These are phyloP conservation scores for Pandemis heparana DNA, from an alignment of 2,888 invertebrate genomes.

Conservation along the genomic window DNA sequence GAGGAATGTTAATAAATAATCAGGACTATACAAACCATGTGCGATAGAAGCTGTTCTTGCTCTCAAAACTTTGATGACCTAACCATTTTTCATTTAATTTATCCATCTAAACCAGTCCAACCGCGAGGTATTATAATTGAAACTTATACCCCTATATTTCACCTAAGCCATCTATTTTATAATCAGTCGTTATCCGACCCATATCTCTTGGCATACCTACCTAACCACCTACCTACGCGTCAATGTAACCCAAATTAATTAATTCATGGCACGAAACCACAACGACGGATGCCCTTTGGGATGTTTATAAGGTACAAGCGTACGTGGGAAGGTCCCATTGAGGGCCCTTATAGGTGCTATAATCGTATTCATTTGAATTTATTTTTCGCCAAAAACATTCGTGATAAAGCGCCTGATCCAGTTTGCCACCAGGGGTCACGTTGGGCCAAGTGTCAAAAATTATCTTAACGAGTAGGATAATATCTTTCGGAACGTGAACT, in stretches of 20 bases:
- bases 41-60: too few relatives aligned
- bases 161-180: slow-evolving; percentile 50
- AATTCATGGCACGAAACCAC: slow-evolving; percentile 52
- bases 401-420: background rate
- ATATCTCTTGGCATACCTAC: slow-evolving; percentile 47
- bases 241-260: slow-evolving; percentile 52
- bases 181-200: slow-evolving; percentile 52
- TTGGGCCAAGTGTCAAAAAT: too few relatives aligned
- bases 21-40: too few relatives aligned
- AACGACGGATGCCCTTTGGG: slow-evolving; percentile 42
- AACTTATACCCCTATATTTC: slow-evolving; percentile 43
- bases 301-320: slow-evolving; percentile 28
- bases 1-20: too few relatives aligned
- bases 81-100: background rate
- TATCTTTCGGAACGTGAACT: too few relatives aligned
- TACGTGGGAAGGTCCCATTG: slow-evolving; percentile 14
- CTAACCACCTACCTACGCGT: slow-evolving; percentile 43
- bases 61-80: background rate
- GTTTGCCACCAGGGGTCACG: background rate
- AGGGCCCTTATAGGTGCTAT: slow-evolving; percentile 4
- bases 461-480: too few relatives aligned
- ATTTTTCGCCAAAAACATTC: background rate
- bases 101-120: background rate
- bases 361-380: slow-evolving; percentile 14
- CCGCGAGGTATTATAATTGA: slow-evolving; percentile 10